These are phyloP conservation scores for Cassiopea xamachana DNA, from an alignment of 30 jellyfish, hydroid and myxozoan genomes.

Conservation along the genomic window DNA sequence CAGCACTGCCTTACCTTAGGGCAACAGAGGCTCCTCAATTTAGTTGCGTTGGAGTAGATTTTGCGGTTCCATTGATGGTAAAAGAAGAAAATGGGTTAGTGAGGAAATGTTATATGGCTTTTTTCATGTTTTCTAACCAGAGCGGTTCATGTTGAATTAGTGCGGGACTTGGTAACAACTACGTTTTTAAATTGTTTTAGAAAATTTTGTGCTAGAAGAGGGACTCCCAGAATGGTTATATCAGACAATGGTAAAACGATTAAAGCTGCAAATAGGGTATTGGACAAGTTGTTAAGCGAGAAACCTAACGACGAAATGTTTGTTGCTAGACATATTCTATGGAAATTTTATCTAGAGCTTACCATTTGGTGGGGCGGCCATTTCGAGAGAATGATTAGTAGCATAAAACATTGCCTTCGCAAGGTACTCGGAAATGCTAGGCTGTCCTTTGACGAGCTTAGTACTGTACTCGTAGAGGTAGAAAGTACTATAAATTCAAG, in stretches of 20 bases:
- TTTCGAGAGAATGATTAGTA: too few relatives aligned
- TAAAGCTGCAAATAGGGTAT: background rate
- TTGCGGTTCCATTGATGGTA: background rate
- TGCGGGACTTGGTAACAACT: background rate
- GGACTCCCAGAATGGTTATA: background rate
- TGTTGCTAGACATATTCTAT: too few relatives aligned
- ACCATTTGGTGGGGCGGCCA: too few relatives aligned
- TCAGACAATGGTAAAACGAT: background rate
- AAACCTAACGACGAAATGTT: too few relatives aligned
- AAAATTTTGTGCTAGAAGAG: background rate
- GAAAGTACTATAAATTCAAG: background rate
- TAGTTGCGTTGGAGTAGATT: background rate
- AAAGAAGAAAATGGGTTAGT: background rate
- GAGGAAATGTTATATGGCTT: background rate
- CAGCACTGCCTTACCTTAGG: background rate
- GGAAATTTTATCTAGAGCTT: too few relatives aligned
- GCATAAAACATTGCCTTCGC: too few relatives aligned
- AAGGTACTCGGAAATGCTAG: too few relatives aligned
- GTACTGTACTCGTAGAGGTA: background rate
- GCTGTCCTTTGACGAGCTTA: background rate
- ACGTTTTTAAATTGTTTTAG: background rate
- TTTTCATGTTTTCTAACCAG: background rate
- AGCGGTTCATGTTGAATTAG: background rate
- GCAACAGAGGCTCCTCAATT: background rate
- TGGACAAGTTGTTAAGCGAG: background rate